Base-by-base conservation (phyloP, 2,113 vertebrate genomes). In the Tympanuchus pallidicinctus region DNA sequence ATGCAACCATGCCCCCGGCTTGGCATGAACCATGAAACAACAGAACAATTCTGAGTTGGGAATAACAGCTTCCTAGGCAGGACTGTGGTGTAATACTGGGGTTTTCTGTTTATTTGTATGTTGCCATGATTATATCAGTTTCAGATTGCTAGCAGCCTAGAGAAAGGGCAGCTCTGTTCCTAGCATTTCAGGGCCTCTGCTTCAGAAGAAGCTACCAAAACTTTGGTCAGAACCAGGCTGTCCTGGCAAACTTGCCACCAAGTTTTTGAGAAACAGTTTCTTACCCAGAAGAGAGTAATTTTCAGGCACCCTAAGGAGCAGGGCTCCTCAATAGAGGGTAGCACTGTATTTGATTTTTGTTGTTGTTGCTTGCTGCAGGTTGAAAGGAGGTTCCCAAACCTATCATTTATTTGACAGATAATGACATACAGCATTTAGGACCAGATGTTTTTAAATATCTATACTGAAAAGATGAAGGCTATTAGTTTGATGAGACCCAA, bases 401-500 rank as follows among this genome's bases (percentile, higher is more conserved):
- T 78, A 45, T 65, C 72, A 90, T 97, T 94, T 94, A 2, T 4
- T 88, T 83, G 76, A 81, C 47, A 54, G 89, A 22, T 89, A 88
- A 92, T 42, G 54, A 87, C 47, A 92, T 75, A 65, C 47, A 91
- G 63, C 63, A 57, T 48, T 89, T 81, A 82, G 38, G 34, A 40
- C 28, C 76, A 92, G 82, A 60, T 79, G 64, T 61, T 94, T 92
- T 92, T 28, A 75, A 94, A 95, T 5, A 6, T 38, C n/a, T 78
- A 45, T 61, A 59, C 63, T 90, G 70, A 83, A 92, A 84, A 88
- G 52, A 91, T 65, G 79, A 90, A 92, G 54, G 59, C 18, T 92
- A 82, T 91, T 94, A 88, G 78, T 84, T 91, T 90, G 92, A 94
- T 61, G 69, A 85, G 70, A 86, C 36, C 93, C 73, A 56, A 61